Conservation (phyloP, 23 tunicate genomes). For the Aplidium turbinatum region DNA sequence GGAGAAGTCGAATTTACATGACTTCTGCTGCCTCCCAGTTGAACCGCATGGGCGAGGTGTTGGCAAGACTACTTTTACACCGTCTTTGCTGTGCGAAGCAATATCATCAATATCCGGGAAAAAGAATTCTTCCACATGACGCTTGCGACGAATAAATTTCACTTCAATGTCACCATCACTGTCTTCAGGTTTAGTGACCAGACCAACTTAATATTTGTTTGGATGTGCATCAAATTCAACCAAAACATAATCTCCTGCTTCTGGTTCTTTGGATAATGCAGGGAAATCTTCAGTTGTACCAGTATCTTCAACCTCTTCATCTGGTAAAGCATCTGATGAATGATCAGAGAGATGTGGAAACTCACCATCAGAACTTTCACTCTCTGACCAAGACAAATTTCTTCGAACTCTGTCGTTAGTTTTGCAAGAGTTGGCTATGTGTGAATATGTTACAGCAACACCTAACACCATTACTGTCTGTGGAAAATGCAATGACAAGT, state of each 20-base stretch:
- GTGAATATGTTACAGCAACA: no score
- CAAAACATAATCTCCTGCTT: constrained; percentile 1
- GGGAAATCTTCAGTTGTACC: neutral
- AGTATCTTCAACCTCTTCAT: no score
- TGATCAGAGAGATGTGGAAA: neutral
- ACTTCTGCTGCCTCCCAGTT: no score
- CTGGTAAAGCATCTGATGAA: neutral
- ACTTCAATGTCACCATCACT: constrained; percentile 12
- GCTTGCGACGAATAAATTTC: neutral
- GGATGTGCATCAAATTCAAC: constrained; percentile 9
- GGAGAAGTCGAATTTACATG: no score
- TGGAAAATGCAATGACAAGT: no score
- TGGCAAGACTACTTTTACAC: neutral
- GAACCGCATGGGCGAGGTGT: no score
- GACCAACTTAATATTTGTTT: neutral
- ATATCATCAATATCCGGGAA: constrained; percentile 2
- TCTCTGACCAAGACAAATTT: no score
- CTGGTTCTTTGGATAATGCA: neutral
- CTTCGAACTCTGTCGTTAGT: no score
- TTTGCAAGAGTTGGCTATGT: no score
- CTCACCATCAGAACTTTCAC: constrained; percentile 5
- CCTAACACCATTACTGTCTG: no score
- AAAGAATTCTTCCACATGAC: constrained; percentile 5
- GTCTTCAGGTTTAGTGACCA: neutral
- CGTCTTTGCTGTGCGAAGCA: neutral